phyloP scores from a whole-genome alignment of 1,140 invertebrate species.

The Diabrotica undecimpunctata region DNA sequence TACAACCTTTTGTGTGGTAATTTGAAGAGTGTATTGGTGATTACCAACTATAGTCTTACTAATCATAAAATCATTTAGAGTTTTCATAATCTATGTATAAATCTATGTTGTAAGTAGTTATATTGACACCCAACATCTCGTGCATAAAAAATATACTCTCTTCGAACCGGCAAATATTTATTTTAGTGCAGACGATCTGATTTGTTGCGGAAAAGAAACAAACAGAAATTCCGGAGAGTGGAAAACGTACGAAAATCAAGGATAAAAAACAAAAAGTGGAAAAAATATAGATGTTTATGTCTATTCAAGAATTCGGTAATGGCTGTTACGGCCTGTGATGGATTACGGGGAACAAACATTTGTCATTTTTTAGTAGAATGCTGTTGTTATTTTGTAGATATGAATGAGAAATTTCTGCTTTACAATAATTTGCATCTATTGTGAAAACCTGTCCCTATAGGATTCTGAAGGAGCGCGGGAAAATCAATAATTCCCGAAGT shows the following conservation, averaged over 20 bases:
- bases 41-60: too few relatives aligned
- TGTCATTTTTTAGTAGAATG: neutral
- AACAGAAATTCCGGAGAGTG: neutral
- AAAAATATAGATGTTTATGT: conserved; percentile 3
- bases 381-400: neutral
- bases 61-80: too few relatives aligned
- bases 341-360: neutral
- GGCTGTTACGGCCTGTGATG: neutral
- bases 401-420: neutral
- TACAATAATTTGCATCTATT: neutral
- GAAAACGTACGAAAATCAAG: neutral
- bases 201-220: neutral
- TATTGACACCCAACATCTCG: too few relatives aligned
- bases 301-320: neutral
- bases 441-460: neutral
- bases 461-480: too few relatives aligned
- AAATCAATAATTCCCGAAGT: too few relatives aligned
- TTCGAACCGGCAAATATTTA: neutral
- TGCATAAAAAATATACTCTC: too few relatives aligned
- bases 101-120: too few relatives aligned
- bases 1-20: too few relatives aligned
- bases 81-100: too few relatives aligned
- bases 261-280: neutral
- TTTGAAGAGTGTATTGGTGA: too few relatives aligned
- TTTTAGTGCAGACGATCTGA: neutral